phyloP scores from a whole-genome alignment of 2,113 vertebrate species.

The Anarhynchus alexandrinus region DNA sequence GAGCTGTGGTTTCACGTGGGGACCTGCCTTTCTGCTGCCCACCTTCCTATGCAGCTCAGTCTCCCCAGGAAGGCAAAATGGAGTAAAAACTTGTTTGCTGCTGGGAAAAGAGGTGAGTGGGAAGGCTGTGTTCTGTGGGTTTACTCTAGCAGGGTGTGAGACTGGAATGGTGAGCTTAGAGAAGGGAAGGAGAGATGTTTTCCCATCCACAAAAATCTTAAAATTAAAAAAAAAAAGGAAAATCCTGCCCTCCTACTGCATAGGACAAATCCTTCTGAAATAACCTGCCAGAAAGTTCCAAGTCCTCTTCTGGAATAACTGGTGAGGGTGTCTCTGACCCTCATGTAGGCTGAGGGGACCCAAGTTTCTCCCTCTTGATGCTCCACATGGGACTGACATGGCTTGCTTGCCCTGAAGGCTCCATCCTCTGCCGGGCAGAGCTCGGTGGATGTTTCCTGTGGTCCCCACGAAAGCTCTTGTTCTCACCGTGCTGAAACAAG shows the following conservation, averaged over 20 bases:
- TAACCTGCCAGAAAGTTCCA: neutral
- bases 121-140: neutral
- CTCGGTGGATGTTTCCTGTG: neutral
- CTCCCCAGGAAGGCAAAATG: neutral
- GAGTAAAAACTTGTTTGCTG: neutral
- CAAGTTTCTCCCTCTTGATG: neutral
- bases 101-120: neutral
- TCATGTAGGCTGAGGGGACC: neutral
- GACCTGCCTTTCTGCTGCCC: neutral
- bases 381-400: neutral
- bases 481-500: neutral
- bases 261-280: neutral
- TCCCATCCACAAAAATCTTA: neutral
- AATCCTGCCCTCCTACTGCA: neutral
- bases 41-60: neutral
- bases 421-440: neutral
- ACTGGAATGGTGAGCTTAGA: neutral
- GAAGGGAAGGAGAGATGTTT: neutral
- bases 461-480: neutral
- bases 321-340: accelerated
- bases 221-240: neutral
- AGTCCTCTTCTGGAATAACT: neutral
- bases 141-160: neutral
- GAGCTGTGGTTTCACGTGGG: accelerated
- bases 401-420: neutral